Evolutionary conservation across 2,113 vertebrate genomes (phyloP), one percentile per base, ranked within the genome.

Genomic region (Nothocercus nigrocapillus): DNA sequence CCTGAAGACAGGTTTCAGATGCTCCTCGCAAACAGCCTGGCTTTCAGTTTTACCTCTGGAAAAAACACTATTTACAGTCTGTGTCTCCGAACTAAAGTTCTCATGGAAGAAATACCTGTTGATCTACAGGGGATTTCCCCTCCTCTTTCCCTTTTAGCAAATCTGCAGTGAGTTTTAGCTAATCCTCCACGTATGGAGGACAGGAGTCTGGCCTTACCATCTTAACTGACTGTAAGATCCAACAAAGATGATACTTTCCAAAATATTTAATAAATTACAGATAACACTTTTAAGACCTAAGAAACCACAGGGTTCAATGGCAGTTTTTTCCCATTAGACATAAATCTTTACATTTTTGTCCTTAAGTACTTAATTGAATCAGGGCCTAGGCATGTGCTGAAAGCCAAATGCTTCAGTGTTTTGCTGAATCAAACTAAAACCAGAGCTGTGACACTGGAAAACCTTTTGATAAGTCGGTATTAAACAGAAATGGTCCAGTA

Each of bases 351-450:
- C 28, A 24, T 47, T 85, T 91, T 75, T 82, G 34, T 49, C 81
- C 89, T 67, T 51, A 81, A 94, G 85, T 88, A 81, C 82, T 83
- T 89, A 53, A 74, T 12, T 88, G 89, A 94, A 49, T 44, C 72
- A 38, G 75, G 63, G 75, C 85, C 42, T n/a, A 91, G 90, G 88
- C 16, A 44, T 5, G 40, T 28, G 72, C 73, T 67, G 59, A 78
- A 88, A 1, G 28, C 89, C 90, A 94, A 93, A 38, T 28, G 68
- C 67, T 82, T 67, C 36, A 36, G 10, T 61, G 61, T 40, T 78
- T 11, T 78, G 82, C 80, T 86, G 82, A 85, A 90, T 93, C 93
- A 91, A 88, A 38, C 32, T 61, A 80, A 85, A 91, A 56, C 56
- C 95, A 88, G 76, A 91, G 64, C 68, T 63, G 67, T 67, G 76